Evolutionary conservation across 1,140 invertebrate genomes (phyloP).

Genomic region (Sinonovacula constricta): DNA sequence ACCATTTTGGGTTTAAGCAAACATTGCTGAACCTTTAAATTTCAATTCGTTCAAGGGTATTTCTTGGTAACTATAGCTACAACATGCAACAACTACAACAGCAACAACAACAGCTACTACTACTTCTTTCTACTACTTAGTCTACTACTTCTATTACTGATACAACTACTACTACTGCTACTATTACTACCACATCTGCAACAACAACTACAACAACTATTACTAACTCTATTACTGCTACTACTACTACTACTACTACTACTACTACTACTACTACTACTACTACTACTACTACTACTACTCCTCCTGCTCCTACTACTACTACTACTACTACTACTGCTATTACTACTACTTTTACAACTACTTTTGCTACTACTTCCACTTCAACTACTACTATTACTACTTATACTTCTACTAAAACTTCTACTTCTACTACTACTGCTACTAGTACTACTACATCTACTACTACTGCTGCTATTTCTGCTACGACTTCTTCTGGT

Average conservation of each 20-base stretch:
- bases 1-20: too few relatives aligned
- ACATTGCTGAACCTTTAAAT: too few relatives aligned
- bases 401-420: neutral
- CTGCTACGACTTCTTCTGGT: slow-evolving; percentile 1
- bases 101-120: too few relatives aligned
- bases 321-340: too few relatives aligned
- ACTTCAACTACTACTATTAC: slow-evolving; percentile 8
- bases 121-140: neutral
- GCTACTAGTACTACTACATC: slow-evolving; percentile 9
- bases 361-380: too few relatives aligned
- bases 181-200: slow-evolving; percentile 21
- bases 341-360: too few relatives aligned
- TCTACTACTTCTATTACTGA: slow-evolving; percentile 19
- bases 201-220: slow-evolving; percentile 6
- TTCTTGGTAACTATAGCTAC: too few relatives aligned
- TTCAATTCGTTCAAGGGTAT: too few relatives aligned
- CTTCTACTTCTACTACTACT: slow-evolving; percentile 18
- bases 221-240: slow-evolving; percentile 4
- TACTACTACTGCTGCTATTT: slow-evolving; percentile 10
- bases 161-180: slow-evolving; percentile 32
- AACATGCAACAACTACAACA: too few relatives aligned
- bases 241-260: slow-evolving; percentile 21
- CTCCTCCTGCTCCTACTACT: too few relatives aligned
- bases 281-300: slow-evolving; percentile 33
- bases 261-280: slow-evolving; percentile 23